Evolutionary conservation across 2,797 vertebrate species (phyloP), one percentile per base, ranked within the genome.

Genomic region (Helarctos malayanus): DNA sequence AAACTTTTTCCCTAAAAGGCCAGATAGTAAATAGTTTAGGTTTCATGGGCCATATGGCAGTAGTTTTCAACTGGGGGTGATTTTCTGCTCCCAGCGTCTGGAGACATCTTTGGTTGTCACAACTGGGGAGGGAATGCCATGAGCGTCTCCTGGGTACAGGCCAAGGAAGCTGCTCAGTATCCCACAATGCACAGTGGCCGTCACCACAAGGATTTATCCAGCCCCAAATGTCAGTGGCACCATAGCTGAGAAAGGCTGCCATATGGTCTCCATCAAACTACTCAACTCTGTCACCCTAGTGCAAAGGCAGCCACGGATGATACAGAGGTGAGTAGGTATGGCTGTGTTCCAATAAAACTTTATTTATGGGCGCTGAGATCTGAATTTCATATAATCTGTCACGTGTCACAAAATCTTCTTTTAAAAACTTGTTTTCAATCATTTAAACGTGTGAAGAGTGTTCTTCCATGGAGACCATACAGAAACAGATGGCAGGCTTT

Each of bases 191-290:
- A 23, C 45, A 76, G 7, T 16, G 35, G 18, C 61, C 32, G 9
- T 41, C 6, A 0, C 18, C 14, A 14, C 10, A 1, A 1, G 38
- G 63, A 13, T 4, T 7, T 2, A 32, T 5, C 49, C 38, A 45
- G 71, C 10, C 25, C 80, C 38, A 0, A 13, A 35, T 0, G 0
- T 23, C 52, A 38, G 6, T 3, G 0, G 9, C 4, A 18, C 45
- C 5, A 2, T 56, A 8, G 2, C 2, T 19, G 80, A 68, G 86
- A 41, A 7, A 18, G 0, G 2, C 54, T 14, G 11, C 82, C 32
- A 0, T 0, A 0, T 7, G 16, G 23, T 38, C 45, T 69, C 68
- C 18, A 52, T 32, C 57, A 1, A 13, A 0, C 49, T 2, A 0
- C 49, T 8, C 56, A 27, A 0, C 32, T 27, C 57, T 7, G n/a